Base-by-base conservation (phyloP, 2,797 vertebrate species). In the Paratrypauchen microcephalus region DNA sequence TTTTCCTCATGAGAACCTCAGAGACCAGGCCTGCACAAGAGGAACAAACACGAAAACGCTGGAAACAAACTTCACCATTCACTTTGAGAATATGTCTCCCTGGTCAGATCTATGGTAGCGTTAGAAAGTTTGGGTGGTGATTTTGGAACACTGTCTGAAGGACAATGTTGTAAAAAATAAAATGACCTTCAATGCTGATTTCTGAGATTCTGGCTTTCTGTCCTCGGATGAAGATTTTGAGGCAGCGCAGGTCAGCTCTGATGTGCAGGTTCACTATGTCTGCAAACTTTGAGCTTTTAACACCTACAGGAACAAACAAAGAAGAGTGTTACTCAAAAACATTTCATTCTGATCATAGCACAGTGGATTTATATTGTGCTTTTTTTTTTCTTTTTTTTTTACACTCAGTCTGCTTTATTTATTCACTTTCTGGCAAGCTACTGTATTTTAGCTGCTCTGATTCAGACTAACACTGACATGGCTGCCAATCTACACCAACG, bases 221-320 rank as follows among this genome's bases (percentile, higher is more conserved):
- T 83, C 96, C 96, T 84, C 96, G 91, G 78, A 99, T 96, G 88
- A 97, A 99, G 79, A 98, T 87, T 83, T 93, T 95, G 77, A 99
- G 92, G 86, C 94, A 95, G 47, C 94, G 94, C 66, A 99, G 90
- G 82, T 98, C 96, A 0, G 95, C 95, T 91, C 92, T 94, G 79
- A 98, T 91, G 76, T 95, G 94, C 63, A 97, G 89, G 83, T 94
- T 96, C n/a, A 97, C 86, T 77, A 96, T 89, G 80, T 97, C 96
- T 68, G 96, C 94, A 86, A 92, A 93, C 83, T 93, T 97, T 0
- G 93, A 91, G 72, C 85, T 92, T 87, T 94, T 98, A 66, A 91
- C 86, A 69, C 90, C 97, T 98, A 78, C 48, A 13, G n/a, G 23
- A 70, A 68, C 69, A 66, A 61, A 4, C 66, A 41, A 56, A 30